Base-by-base conservation (phyloP, 2,113 vertebrate species). In the Phalacrocorax aristotelis region DNA sequence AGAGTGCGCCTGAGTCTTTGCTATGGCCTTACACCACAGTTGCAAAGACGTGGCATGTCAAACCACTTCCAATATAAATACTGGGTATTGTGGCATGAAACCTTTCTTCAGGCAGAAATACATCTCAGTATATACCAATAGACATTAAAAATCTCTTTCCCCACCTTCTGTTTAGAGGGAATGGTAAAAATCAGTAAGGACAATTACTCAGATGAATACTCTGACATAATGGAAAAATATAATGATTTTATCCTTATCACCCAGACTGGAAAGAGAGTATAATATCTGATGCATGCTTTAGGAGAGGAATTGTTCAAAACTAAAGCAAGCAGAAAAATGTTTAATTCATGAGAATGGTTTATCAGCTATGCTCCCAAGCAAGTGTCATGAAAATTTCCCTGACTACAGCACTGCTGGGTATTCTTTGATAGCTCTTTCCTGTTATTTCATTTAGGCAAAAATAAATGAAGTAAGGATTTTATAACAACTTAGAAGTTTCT, bases 251-350 rank as follows among this genome's bases (percentile, higher is more conserved):
- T 54, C 40, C 6, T 0, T 60, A 84, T 32, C 32, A 60, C 8
- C 40, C 52, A 79, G 29, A 68, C 42, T 72, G 13, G 1, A 88
- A 94, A 92, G 57, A 76, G 2, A 68, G 32, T 9, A n/a, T 21
- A 90, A 13, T 29, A 78, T 52, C 34, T 71, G 38, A 76, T 69
- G 23, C 11, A 68, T 22, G 36, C 44, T 61, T 46, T 25, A 95
- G 42, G 25, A 88, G 30, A 61, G 66, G 26, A 94, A 91, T 3
- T 85, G 70, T 75, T 94, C 42, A 70, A 85, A 82, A 80, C 34
- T 83, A 69, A 91, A 91, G 69, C 40, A 83, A 82, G 52, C 25
- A 87, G 22, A 81, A 86, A 65, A 91, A 80, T 42, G 21, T 57
- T 89, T 78, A 55, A 85, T 44, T 83, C 70, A 80, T 4, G 1